phyloP scores from a whole-genome alignment of 2,797 vertebrate species.

The Characodon lateralis region DNA sequence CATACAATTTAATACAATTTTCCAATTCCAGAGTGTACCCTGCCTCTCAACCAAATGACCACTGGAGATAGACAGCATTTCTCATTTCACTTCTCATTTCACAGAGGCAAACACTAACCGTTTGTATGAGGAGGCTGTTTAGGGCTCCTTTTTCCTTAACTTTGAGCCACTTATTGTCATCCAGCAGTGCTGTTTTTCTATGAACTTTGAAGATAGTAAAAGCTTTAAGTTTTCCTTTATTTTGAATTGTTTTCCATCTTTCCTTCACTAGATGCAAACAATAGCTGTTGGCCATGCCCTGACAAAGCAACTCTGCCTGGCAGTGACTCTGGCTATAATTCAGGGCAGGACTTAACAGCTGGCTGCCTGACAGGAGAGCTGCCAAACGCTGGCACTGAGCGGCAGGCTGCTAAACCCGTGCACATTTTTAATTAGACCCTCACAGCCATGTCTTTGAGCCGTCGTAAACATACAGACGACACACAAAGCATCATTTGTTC shows the following conservation, averaged over 20 bases:
- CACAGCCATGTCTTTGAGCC: conserved; percentile 99
- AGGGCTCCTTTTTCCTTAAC: neutral
- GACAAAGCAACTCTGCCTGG: conserved; percentile 89
- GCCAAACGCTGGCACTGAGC: conserved; percentile 96
- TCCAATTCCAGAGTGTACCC: no score
- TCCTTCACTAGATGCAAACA: conserved; percentile 57
- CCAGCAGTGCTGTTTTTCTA: conserved; percentile 18
- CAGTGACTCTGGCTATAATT: conserved; percentile 88
- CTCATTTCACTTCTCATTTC: neutral
- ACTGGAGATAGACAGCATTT: no score
- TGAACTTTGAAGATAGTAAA: conserved; percentile 48
- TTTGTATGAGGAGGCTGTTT: neutral
- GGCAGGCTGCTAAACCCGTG: conserved; percentile 96
- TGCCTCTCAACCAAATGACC: no score
- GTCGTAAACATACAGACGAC: conserved; percentile 97
- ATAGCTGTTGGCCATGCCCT: conserved; percentile 67
- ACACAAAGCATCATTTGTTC: conserved; percentile 88
- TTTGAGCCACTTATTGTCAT: conserved; percentile 8
- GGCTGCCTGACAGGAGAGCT: conserved; percentile 94
- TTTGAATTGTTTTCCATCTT: conserved; percentile 14
- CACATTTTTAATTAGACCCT: conserved; percentile 99
- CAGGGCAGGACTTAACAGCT: conserved; percentile 98
- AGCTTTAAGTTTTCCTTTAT: conserved; percentile 24
- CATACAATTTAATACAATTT: no score
- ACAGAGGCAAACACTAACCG: neutral